Evolutionary conservation across 1,140 invertebrate genomes (phyloP), one percentile per base, ranked within the genome.

Genomic region (Sesamia nonagrioides): DNA sequence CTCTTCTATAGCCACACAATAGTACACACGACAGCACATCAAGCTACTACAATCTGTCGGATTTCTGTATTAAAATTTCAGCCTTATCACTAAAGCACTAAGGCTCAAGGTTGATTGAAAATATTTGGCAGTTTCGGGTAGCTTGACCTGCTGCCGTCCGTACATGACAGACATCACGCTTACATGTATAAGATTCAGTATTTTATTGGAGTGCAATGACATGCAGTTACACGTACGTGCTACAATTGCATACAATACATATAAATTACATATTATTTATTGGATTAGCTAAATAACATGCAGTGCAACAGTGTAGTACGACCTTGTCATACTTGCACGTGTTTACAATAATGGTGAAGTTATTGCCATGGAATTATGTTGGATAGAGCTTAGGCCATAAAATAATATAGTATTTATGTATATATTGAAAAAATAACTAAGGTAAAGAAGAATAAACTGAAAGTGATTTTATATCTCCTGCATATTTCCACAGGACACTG

Each of bases 321-420:
- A 48, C 66, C 66, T 69, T 69, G 66, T 50, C 18, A 11, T 69
- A 48, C 27, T 69, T 69, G 21, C 66, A 69, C 66, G 66, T 69
- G 66, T 69, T 69, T 69, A 21, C 66, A 50, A 69, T 69, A 69
- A 69, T 69, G n/a, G n/a, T n/a, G n/a, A n/a, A n/a, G n/a, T n/a
- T n/a, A 69, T 69, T 69, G 66, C 66, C 66, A 69, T 69, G 42
- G 66, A 45, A 50, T n/a, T 5, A 33, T 50, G 45, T 13, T 27
- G 42, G n/a, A n/a, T n/a, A n/a, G n/a, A n/a, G n/a, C n/a, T n/a
- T n/a, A n/a, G n/a, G n/a, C n/a, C n/a, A n/a, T n/a, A n/a, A n/a
- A n/a, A n/a, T n/a, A n/a, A n/a, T n/a, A n/a, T n/a, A n/a, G n/a
- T n/a, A n/a, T n/a, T n/a, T n/a, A n/a, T n/a, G n/a, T n/a, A n/a